Evolutionary conservation across 2,888 invertebrate species (phyloP).

Genomic region (Caenorhabditis doughertyi): DNA sequence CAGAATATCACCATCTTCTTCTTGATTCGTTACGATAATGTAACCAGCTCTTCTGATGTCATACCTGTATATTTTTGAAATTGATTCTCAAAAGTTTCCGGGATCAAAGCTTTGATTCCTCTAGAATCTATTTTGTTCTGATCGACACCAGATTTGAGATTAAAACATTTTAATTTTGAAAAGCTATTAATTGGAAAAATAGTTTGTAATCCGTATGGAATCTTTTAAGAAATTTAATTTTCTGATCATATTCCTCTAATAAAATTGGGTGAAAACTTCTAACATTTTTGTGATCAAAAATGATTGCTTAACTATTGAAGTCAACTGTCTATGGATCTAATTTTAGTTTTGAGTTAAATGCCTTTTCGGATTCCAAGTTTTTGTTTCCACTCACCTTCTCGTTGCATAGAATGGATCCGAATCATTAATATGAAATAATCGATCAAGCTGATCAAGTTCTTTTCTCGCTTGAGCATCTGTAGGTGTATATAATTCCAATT

Average conservation of each 20-base stretch:
- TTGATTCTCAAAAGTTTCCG: neutral
- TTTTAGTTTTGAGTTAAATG: too few species aligned
- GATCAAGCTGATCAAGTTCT: constrained; percentile 78
- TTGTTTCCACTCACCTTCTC: constrained; percentile 71
- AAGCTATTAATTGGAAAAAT: too few species aligned
- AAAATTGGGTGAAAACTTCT: too few species aligned
- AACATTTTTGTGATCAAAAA: too few species aligned
- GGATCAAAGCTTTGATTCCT: neutral
- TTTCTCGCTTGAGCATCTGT: constrained; percentile 80
- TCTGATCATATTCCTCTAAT: too few species aligned
- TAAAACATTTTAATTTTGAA: too few species aligned
- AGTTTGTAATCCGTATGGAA: too few species aligned
- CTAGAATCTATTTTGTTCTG: too few species aligned
- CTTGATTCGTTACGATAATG: constrained; percentile 82
- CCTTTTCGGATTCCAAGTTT: neutral
- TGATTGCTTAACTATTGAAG: too few species aligned
- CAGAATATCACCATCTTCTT: constrained; percentile 80
- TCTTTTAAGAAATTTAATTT: too few species aligned
- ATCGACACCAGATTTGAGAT: too few species aligned
- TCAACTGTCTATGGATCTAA: too few species aligned
- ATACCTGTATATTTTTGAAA: constrained; percentile 79
- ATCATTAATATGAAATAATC: constrained; percentile 82
- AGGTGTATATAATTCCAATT: constrained; percentile 82
- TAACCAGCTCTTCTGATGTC: constrained; percentile 81
- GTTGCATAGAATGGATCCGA: constrained; percentile 82